A percentile compares a stretch with the other conserved stretches of the same genome.
Conservation (phyloP, 2,113 vertebrate genomes). For the Phylloscopus whistleri region DNA sequence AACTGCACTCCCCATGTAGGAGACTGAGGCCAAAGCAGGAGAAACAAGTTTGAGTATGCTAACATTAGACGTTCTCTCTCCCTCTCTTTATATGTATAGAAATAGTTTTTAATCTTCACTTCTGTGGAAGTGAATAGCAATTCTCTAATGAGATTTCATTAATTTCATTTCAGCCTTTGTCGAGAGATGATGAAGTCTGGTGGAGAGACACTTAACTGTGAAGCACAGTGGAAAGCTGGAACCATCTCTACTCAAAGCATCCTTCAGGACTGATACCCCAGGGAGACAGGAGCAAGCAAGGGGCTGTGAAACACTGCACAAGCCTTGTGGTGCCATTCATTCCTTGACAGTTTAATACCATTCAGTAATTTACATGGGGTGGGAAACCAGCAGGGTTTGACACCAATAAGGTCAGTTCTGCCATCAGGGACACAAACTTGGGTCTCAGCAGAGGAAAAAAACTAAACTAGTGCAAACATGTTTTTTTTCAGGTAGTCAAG, state of each 20-base stretch:
- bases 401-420: background rate
- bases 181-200: background rate
- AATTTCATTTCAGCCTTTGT: background rate
- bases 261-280: background rate
- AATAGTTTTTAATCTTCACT: background rate
- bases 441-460: background rate
- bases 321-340: background rate
- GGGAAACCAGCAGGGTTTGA: background rate
- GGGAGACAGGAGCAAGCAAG: background rate
- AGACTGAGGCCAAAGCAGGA: background rate
- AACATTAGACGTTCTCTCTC: background rate
- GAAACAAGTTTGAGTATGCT: background rate
- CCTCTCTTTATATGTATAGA: background rate
- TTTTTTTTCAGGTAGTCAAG: background rate
- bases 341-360: background rate
- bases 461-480: background rate
- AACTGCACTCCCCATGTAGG: background rate
- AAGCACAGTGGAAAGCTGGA: background rate
- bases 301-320: background rate
- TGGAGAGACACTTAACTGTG: background rate
- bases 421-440: accelerated
- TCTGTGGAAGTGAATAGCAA: background rate
- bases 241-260: background rate
- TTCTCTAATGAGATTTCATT: background rate
- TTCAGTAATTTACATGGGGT: background rate